Base-by-base conservation (phyloP, 2,888 invertebrate genomes). In the Pelosia muscerda region DNA sequence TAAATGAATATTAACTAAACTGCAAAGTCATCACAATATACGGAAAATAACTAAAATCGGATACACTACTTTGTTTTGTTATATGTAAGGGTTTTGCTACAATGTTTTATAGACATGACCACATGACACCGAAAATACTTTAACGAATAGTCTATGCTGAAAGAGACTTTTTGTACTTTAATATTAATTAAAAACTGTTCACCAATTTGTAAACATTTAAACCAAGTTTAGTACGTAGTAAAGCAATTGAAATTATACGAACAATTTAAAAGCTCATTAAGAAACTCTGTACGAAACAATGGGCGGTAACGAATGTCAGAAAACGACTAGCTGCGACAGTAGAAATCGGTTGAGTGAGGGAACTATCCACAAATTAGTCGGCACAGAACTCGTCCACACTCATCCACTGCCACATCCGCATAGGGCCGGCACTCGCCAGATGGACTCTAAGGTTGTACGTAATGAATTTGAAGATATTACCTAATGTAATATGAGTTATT, bases 321-420 rank as follows among this genome's bases (percentile, higher is more conserved):
- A 86, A 86, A 85, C 84, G 83, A 86, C 86, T 84, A 86, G 87
- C 86, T 84, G 84, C 63, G 66, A 66, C 65, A 63, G 79, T 85
- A 81, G 78, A 82, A 88, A 87, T 87, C 86, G 84, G 85, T 85
- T 83, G 81, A 73, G 72, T 77, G 84, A 82, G 81, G 81, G 85
- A 87, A 90, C 91, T 91, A 88, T 88, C 87, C 89, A 86, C 88
- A 91, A 92, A 92, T 92, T 92, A 91, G 91, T 90, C 86, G 82
- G 78, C 81, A 83, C 83, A 81, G 77, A 86, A 86, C 87, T 88
- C 85, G 85, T 86, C 84, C 87, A 84, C 85, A 84, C 87, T 88
- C 87, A 82, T 82, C 74, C 85, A 79, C 81, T 85, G 83, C 88
- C 89, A 83, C 90, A 84, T 90, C 91, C 89, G 86, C 66, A 71